Evolutionary conservation across 53 echinoderm and acorn worm species (phyloP).

Genomic region (Stichopus horrens): DNA sequence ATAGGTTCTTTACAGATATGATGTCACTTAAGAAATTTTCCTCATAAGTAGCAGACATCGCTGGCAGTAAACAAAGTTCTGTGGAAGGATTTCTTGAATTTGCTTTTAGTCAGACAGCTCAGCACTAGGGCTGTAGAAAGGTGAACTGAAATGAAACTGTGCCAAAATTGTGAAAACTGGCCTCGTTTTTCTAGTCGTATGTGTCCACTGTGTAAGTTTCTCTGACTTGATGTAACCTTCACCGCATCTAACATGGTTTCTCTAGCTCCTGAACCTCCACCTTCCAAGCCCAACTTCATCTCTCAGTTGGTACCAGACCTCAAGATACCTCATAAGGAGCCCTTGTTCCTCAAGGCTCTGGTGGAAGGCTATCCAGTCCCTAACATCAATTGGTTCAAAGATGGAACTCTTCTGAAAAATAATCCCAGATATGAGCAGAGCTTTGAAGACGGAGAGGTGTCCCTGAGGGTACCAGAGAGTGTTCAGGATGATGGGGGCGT

Average conservation of each 20-base stretch:
- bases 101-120: too few species aligned
- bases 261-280: conserved; percentile 47
- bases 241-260: not conserved
- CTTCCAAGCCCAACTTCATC: conserved; percentile 47
- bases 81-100: too few species aligned
- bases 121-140: too few species aligned
- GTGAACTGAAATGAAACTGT: too few species aligned
- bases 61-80: too few species aligned
- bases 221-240: too few species aligned
- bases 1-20: too few species aligned
- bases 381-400: conserved; percentile 49
- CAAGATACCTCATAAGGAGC: conserved; percentile 28
- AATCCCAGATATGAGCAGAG: conserved; percentile 40
- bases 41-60: too few species aligned
- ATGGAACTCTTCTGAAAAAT: conserved; percentile 43
- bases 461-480: conserved; percentile 16
- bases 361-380: conserved; percentile 43
- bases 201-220: too few species aligned
- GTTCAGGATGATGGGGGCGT: conserved; percentile 70
- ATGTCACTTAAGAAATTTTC: too few species aligned
- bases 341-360: conserved; percentile 4
- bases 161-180: too few species aligned
- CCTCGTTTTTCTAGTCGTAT: too few species aligned
- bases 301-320: conserved; percentile 36
- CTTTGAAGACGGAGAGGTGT: not conserved